Percentiles rank a stretch among this genome's conserved stretches.
phyloP scores from a whole-genome alignment of 1,140 invertebrate genomes.

The Laupala kohalensis region DNA sequence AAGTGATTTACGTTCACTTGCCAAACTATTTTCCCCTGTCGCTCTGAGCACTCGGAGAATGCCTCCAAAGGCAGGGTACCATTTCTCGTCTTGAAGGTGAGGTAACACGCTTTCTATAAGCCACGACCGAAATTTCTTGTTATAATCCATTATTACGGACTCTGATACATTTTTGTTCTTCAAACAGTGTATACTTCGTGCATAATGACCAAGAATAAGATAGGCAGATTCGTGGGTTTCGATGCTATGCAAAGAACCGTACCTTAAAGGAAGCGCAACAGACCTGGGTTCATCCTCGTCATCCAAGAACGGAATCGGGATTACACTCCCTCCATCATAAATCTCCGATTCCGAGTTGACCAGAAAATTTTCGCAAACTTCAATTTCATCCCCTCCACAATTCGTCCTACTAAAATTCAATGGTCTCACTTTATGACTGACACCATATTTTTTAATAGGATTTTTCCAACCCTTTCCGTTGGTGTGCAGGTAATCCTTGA shows the following conservation, averaged over 20 bases:
- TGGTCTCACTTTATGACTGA: neutral
- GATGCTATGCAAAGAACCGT: neutral
- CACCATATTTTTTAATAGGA: slow-evolving; percentile 5
- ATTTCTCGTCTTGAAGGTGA: slow-evolving; percentile 39
- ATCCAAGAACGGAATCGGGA: neutral
- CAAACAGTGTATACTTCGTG: neutral
- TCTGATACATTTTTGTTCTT: neutral
- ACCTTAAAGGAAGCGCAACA: neutral
- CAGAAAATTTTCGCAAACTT: neutral
- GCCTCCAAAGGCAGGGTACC: slow-evolving; percentile 45
- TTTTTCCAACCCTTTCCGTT: slow-evolving; percentile 41
- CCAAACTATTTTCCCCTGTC: neutral
- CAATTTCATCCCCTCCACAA: neutral
- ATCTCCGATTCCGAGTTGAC: neutral
- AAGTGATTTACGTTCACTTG: neutral
- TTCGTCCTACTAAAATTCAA: neutral
- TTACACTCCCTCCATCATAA: neutral
- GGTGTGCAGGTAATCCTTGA: slow-evolving; percentile 38
- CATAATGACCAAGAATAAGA: neutral
- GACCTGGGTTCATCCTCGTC: neutral
- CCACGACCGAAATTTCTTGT: neutral
- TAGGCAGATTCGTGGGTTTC: neutral
- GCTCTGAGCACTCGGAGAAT: slow-evolving; percentile 33
- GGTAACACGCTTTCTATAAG: slow-evolving; percentile 26
- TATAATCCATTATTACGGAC: neutral